A percentile compares a stretch with the other conserved stretches of the same genome.
These are phyloP conservation scores for Microvelia longipes DNA, from an alignment of 1,140 invertebrate species.

Conservation along the genomic window DNA sequence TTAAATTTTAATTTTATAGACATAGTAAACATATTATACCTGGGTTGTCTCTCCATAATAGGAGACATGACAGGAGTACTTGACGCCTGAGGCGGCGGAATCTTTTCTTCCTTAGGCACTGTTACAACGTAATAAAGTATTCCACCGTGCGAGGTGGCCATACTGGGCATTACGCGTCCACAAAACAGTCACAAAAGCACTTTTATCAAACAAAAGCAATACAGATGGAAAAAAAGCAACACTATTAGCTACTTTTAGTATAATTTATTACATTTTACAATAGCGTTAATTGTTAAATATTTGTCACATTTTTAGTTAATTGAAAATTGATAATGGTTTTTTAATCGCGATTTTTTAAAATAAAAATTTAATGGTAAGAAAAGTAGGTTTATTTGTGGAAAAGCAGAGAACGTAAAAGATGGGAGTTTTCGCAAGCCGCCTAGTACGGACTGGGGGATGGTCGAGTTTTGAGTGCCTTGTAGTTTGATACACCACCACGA, in stretches of 20 bases:
- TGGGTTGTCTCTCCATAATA: neutral
- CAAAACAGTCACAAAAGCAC: neutral
- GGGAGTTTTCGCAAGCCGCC: neutral
- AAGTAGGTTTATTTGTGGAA: too few species aligned
- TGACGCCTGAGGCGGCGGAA: neutral
- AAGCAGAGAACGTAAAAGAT: too few species aligned
- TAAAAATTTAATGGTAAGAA: too few species aligned
- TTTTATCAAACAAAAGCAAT: conserved; percentile 1
- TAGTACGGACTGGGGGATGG: neutral
- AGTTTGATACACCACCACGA: neutral
- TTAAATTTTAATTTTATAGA: too few species aligned
- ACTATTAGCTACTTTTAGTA: too few species aligned
- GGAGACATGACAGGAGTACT: neutral
- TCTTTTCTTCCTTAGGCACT: conserved; percentile 35
- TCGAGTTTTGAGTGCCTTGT: neutral
- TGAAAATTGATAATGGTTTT: too few species aligned
- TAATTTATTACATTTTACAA: too few species aligned
- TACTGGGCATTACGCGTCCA: conserved; percentile 29
- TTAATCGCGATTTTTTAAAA: too few species aligned
- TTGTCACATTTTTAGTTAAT: too few species aligned
- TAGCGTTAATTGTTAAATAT: too few species aligned
- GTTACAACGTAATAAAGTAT: conserved; percentile 46
- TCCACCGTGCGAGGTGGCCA: conserved; percentile 43
- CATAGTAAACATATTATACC: too few species aligned
- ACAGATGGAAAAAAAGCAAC: neutral